These are phyloP conservation scores for Alligator mississippiensis DNA, from an alignment of 2,113 vertebrate species.

Conservation along the genomic window DNA sequence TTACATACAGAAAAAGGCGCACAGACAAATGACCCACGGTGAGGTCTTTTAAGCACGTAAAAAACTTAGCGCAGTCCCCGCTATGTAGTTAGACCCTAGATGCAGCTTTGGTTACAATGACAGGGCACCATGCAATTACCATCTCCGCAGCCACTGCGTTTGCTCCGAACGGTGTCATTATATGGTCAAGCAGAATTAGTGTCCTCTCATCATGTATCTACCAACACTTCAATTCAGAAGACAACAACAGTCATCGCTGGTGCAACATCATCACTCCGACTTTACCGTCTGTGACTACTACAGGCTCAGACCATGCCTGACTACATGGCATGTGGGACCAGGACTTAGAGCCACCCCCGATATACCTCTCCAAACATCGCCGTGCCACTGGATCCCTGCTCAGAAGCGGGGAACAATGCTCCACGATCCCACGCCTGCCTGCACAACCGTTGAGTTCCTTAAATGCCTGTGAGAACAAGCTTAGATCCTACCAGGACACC, in stretches of 20 bases:
- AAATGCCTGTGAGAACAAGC: neutral
- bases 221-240: neutral
- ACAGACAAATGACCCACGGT: neutral
- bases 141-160: neutral
- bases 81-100: neutral
- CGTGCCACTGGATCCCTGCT: neutral
- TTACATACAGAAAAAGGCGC: neutral
- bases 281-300: neutral
- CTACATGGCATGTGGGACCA: neutral
- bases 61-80: neutral
- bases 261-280: neutral
- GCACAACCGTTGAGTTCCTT: neutral
- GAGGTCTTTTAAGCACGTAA: neutral
- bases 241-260: neutral
- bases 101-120: neutral
- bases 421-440: neutral
- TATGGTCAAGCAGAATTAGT: neutral
- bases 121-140: no score
- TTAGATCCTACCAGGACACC: no score
- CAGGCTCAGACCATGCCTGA: neutral
- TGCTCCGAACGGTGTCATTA: neutral
- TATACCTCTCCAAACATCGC: neutral
- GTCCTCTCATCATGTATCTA: neutral
- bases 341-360: neutral
- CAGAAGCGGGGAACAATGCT: neutral